Evolutionary conservation across 1,140 invertebrate genomes (phyloP).

Genomic region (Hydropsyche tenuis): DNA sequence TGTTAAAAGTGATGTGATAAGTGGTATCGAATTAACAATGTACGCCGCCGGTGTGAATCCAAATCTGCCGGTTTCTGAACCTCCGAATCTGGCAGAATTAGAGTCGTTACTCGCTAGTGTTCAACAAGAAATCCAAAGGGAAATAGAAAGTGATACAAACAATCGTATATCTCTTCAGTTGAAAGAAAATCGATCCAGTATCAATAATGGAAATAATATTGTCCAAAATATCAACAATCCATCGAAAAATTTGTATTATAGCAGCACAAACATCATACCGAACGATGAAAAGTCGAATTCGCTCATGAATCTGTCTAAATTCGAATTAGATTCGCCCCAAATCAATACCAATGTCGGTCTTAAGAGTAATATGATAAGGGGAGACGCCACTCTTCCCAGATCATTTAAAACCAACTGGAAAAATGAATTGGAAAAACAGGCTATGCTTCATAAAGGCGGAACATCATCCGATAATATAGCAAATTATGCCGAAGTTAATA

Average conservation of each 20-base stretch:
- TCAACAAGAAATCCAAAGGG: constrained; percentile 59
- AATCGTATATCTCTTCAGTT: too few relatives aligned
- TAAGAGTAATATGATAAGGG: constrained; percentile 5
- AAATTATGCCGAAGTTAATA: background rate
- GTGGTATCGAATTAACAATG: constrained; percentile 19
- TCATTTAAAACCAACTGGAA: constrained; percentile 1
- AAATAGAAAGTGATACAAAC: constrained; percentile 54
- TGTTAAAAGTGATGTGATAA: background rate
- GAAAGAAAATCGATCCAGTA: background rate
- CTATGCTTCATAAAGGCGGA: background rate
- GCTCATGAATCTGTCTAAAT: background rate
- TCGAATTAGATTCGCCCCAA: background rate
- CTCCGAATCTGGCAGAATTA: constrained; percentile 59
- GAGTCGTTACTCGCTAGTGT: constrained; percentile 61
- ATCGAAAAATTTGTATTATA: too few relatives aligned
- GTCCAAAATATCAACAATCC: background rate
- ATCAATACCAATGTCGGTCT: background rate
- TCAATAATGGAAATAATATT: background rate
- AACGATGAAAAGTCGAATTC: background rate
- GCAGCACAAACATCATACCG: background rate
- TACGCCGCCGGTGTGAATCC: constrained; percentile 41
- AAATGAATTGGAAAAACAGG: constrained; percentile 4
- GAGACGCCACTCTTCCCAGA: constrained; percentile 6
- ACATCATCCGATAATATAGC: background rate
- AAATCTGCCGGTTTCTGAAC: constrained; percentile 53